phyloP scores from a whole-genome alignment of 2,113 vertebrate species.

The Seriola rivoliana region DNA sequence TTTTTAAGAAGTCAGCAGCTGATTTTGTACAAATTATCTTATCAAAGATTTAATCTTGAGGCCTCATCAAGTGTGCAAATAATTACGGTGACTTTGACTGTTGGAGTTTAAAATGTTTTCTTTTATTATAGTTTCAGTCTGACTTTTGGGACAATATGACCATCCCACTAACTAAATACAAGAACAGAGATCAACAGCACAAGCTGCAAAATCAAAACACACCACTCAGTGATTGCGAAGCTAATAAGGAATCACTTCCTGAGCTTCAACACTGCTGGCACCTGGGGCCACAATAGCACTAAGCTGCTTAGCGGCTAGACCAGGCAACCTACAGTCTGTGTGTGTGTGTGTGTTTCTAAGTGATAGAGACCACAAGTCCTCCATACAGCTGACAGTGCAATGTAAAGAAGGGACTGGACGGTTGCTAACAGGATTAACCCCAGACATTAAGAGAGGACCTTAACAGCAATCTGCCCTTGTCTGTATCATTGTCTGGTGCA shows the following conservation, averaged over 20 bases:
- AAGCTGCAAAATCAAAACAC: constrained; percentile 34
- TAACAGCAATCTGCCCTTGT: constrained; percentile 20
- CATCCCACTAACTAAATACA: not conserved
- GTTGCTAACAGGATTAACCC: constrained; percentile 67
- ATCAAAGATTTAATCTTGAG: too few species aligned
- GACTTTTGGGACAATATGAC: not conserved
- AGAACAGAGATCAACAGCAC: constrained; percentile 6
- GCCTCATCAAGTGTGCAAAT: too few species aligned
- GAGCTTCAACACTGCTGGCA: constrained; percentile 55
- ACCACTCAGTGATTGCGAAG: constrained; percentile 22
- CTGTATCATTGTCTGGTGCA: constrained; percentile 27
- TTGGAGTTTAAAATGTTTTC: too few species aligned
- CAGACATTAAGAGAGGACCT: constrained; percentile 40
- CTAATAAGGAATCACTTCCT: constrained; percentile 51
- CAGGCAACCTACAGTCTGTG: constrained; percentile 57
- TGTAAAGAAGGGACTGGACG: constrained; percentile 51
- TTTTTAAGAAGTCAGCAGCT: too few species aligned
- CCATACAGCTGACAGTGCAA: constrained; percentile 65
- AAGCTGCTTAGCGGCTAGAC: constrained; percentile 74
- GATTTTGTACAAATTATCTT: too few species aligned
- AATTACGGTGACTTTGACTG: too few species aligned
- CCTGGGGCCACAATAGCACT: constrained; percentile 59
- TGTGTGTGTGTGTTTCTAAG: constrained; percentile 33
- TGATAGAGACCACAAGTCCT: constrained; percentile 63
- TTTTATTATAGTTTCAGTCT: not conserved